These are phyloP conservation scores for Nasua narica DNA, from an alignment of 2,797 vertebrate genomes.

Conservation along the genomic window DNA sequence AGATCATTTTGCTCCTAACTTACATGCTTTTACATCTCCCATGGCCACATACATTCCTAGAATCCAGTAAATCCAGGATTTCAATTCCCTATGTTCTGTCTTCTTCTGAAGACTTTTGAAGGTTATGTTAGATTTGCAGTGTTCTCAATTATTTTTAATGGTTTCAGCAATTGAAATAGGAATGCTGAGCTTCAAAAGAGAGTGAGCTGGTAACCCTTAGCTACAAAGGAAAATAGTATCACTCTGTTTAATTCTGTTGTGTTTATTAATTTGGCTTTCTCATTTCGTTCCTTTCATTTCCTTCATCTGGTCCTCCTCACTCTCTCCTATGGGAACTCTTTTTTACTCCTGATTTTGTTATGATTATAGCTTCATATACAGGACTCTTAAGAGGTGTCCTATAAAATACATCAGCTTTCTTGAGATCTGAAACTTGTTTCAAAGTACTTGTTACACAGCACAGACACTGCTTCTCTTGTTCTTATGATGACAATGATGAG, in stretches of 20 bases:
- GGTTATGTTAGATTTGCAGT: neutral
- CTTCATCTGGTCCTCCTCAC: neutral
- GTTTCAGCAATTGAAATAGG: neutral
- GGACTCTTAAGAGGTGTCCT: neutral
- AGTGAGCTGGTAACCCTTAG: neutral
- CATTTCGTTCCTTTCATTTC: neutral
- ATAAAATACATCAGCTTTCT: neutral
- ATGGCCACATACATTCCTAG: neutral
- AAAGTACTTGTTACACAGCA: neutral
- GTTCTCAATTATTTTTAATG: neutral
- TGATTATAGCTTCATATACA: neutral
- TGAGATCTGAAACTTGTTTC: slow-evolving; percentile 1
- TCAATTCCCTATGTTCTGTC: neutral
- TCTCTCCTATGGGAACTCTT: neutral
- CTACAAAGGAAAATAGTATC: neutral
- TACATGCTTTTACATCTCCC: neutral
- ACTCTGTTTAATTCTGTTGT: neutral
- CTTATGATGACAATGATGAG: neutral
- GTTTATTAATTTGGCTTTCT: neutral
- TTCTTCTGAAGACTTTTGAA: neutral
- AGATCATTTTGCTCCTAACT: neutral
- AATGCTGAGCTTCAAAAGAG: neutral
- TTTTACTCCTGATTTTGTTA: neutral
- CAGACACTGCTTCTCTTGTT: neutral
- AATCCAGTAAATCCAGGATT: neutral